These are phyloP conservation scores for Bombylius major DNA, from an alignment of 2,888 invertebrate genomes.

Conservation along the genomic window DNA sequence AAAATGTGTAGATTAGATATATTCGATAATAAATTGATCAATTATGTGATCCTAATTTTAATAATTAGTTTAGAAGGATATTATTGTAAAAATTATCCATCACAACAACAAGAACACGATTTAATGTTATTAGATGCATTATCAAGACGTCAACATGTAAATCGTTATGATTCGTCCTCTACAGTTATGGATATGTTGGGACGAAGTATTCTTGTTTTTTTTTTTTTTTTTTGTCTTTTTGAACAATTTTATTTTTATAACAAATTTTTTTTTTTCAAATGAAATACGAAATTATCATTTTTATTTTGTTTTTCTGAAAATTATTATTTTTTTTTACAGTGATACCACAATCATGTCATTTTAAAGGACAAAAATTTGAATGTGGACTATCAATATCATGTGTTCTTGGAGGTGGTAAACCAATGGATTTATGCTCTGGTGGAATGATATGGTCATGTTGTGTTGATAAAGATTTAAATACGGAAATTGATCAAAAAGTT, in stretches of 20 bases:
- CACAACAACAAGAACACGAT: constrained; percentile 57
- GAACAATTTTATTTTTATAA: neutral
- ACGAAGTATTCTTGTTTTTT: constrained; percentile 50
- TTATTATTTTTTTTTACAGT: constrained; percentile 45
- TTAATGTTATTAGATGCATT: constrained; percentile 59
- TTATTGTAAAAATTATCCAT: constrained; percentile 23
- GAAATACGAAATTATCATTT: neutral
- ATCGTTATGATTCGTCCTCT: constrained; percentile 39
- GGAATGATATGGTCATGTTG: constrained; percentile 94
- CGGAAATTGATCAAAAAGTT: constrained; percentile 41
- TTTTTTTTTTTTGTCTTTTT: constrained; percentile 1
- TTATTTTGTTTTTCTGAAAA: neutral
- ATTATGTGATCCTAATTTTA: constrained; percentile 2
- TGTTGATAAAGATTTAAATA: constrained; percentile 57
- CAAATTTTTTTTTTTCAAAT: neutral
- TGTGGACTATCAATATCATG: constrained; percentile 86
- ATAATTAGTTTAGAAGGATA: neutral
- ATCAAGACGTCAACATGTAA: constrained; percentile 45
- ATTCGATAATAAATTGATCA: constrained; percentile 1
- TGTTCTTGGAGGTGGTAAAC: constrained; percentile 75
- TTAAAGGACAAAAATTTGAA: constrained; percentile 73
- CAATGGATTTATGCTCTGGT: constrained; percentile 81
- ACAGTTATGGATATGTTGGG: constrained; percentile 74
- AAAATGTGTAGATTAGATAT: constrained; percentile 6
- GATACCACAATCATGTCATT: constrained; percentile 79